Base-by-base conservation (phyloP, 2,113 vertebrate genomes). In the Accipiter cooperii region DNA sequence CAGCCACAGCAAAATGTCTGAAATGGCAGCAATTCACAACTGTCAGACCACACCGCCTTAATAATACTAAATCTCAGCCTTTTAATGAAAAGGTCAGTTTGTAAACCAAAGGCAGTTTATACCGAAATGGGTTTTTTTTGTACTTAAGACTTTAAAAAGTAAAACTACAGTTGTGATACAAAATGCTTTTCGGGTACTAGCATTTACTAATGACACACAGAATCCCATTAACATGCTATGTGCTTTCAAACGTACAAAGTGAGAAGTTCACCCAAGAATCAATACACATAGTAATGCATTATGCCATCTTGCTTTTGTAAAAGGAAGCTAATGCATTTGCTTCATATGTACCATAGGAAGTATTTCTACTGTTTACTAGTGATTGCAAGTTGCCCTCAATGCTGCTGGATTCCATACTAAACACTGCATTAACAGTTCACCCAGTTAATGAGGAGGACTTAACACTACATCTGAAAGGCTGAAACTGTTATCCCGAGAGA, bases 201-300 rank as follows among this genome's bases (percentile, higher is more conserved):
- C 49, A 44, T 61, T 83, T 85, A 28, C 36, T 65, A 57, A 65
- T 17, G 44, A 47, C 54, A 69, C 54, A 9, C 17, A 31, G 73
- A 86, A 92, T 76, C 7, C 63, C 49, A 65, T 73, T 88, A 93
- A 64, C 40, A 7, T 31, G 20, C 12, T 13, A 22, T 18, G 25
- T 65, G 75, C 70, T 69, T 64, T 69, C 66, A 68, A 64, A 54
- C 0, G 0, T 47, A n/a, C 0, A 0, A 58, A 89, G 44, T 0
- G 17, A 76, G 47, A 69, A 38, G 34, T 47, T 84, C 24, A 74
- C 58, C 58, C 2, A 20, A 34, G 40, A 77, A 93, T 77, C 93
- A 73, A 92, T 90, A 79, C 2, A 5, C 17, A 22, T 3, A 47
- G 46, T 38, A 87, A 77, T 4, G 17, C 29, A 44, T 69, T 69